Percentiles rank a stretch among this genome's conserved stretches.
Conservation (phyloP, 2,113 vertebrate species). For the Suricata suricatta region DNA sequence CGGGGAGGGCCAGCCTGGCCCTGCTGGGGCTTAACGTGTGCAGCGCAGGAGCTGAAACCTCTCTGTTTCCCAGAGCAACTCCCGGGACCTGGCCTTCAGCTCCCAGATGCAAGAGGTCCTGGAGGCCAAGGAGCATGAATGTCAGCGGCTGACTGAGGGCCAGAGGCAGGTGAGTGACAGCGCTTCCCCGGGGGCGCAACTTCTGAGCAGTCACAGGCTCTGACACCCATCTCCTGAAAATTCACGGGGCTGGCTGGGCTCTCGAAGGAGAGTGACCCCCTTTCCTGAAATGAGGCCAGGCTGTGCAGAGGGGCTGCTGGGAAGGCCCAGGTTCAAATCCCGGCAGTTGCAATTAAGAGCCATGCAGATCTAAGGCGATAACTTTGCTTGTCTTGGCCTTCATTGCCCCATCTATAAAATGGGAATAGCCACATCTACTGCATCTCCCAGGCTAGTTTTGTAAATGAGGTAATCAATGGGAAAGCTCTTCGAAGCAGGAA, state of each 20-base stretch:
- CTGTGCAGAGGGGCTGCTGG: neutral
- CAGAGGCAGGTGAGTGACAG: conserved; percentile 84
- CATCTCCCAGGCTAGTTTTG: neutral
- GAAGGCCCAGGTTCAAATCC: neutral
- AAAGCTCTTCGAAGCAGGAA: neutral
- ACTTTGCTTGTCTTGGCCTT: neutral
- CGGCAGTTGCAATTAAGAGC: neutral
- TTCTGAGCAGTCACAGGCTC: neutral
- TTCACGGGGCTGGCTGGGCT: neutral
- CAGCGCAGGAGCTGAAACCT: neutral
- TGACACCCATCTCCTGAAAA: neutral
- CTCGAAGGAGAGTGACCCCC: neutral
- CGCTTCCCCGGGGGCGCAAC: neutral
- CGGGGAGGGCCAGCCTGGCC: neutral
- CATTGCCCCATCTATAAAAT: neutral
- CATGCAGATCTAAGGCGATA: neutral
- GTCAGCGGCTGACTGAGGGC: conserved; percentile 63
- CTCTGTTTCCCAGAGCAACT: conserved; percentile 73
- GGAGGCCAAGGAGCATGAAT: conserved; percentile 81
- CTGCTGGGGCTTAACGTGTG: neutral
- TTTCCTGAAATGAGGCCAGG: neutral
- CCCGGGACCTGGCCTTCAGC: conserved; percentile 63
- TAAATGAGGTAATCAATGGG: neutral
- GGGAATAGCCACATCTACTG: neutral
- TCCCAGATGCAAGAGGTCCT: conserved; percentile 78